Base-by-base conservation (phyloP, 2,888 invertebrate species). In the Chaitophorus viminalis region DNA sequence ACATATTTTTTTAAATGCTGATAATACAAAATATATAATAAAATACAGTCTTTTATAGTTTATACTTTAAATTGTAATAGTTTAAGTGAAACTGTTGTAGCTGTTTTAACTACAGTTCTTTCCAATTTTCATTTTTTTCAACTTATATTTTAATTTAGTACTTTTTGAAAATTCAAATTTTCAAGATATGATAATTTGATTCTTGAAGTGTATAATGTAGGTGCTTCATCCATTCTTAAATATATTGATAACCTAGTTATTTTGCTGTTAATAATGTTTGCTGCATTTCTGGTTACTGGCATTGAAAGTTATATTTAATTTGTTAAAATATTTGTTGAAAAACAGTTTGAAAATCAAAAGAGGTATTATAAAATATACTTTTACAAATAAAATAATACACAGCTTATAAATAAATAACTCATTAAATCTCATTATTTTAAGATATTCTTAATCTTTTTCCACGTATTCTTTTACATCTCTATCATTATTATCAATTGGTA, bases 401-500 rank as follows among this genome's bases (percentile, higher is more conserved):
- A n/a, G 9, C 65, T 46, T 46, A 46, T 46, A 11, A 46, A 46
- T 46, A 29, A n/a, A n/a, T 11, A n/a, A 65, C 2, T 65, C 8
- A 65, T 65, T 65, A 9, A 65, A 25, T 60, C 21, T 60, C 21
- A 60, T 68, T 0, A 60, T 54, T 54, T 21, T 60, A 25, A 18
- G 25, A 60, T 25, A 25, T 25, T 25, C 25, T 25, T 83, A 75
- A 65, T 84, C 75, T 87, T 65, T 78, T 46, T 81, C 74, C 3
- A 81, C 39, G 31, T 65, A 70, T 89, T 94, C 94, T 52, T 93
- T 92, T 92, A 94, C 92, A 90, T 95, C 95, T 89, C 95, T 93
- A 70, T 95, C 96, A 91, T 94, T 95, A 1, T 96, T 96, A 92
- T 97, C 97, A 83, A 97, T 95, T 8, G 97, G 97, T 75, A 98